phyloP scores from a whole-genome alignment of 2,797 vertebrate species.

The Hybognathus amarus region DNA sequence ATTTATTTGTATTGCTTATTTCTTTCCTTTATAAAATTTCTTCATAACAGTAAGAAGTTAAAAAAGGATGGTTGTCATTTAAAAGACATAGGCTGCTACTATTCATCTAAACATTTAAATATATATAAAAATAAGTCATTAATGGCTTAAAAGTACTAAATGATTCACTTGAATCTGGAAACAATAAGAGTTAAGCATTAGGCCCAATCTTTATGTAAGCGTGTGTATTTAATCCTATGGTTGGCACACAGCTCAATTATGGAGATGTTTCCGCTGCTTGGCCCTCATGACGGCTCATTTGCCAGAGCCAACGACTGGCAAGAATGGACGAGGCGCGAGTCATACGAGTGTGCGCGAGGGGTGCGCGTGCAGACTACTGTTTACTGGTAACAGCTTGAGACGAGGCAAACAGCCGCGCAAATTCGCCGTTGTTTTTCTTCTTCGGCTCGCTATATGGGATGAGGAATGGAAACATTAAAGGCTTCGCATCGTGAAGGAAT shows the following conservation, averaged over 20 bases:
- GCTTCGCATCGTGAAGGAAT: background rate
- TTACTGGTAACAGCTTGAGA: constrained; percentile 36
- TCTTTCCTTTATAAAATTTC: background rate
- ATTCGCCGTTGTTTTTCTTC: constrained; percentile 35
- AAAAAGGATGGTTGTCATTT: no score
- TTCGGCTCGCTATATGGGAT: background rate
- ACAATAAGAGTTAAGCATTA: background rate
- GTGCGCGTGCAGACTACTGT: constrained; percentile 46
- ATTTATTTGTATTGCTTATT: background rate
- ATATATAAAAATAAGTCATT: background rate
- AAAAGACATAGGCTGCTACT: background rate
- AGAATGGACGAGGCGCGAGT: constrained; percentile 46
- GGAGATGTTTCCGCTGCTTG: constrained; percentile 44
- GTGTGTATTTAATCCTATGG: background rate
- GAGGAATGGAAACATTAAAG: background rate
- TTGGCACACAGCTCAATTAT: constrained; percentile 34
- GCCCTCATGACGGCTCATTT: constrained; percentile 36
- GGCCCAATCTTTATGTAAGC: background rate
- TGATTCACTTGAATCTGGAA: background rate
- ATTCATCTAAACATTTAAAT: background rate
- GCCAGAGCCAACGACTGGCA: constrained; percentile 46
- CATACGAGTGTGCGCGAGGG: constrained; percentile 47
- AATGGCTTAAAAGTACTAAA: background rate
- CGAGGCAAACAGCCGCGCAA: constrained; percentile 25
- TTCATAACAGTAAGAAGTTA: background rate